These are phyloP conservation scores for Parotia lawesii DNA, from an alignment of 2,113 vertebrate genomes.

Conservation along the genomic window DNA sequence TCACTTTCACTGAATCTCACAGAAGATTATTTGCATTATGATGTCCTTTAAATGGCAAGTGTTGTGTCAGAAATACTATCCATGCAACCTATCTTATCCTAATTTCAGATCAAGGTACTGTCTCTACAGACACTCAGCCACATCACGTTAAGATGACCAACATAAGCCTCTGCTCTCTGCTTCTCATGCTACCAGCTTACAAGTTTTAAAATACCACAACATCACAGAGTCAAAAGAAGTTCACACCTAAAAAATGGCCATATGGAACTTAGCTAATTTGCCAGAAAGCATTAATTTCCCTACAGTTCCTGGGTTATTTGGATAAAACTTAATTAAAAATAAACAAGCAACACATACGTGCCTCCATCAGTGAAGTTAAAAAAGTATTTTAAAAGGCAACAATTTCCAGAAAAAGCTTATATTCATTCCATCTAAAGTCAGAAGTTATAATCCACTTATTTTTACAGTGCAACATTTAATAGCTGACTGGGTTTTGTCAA, in stretches of 20 bases:
- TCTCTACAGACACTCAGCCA: background rate
- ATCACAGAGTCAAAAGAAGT: background rate
- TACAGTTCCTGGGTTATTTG: background rate
- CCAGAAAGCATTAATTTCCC: background rate
- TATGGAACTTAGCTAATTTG: background rate
- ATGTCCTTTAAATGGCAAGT: background rate
- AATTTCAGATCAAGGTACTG: background rate
- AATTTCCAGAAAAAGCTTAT: background rate
- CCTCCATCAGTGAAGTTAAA: background rate
- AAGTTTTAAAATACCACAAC: background rate
- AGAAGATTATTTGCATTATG: background rate
- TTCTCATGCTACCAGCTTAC: background rate
- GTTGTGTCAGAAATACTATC: background rate
- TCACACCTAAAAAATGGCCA: background rate
- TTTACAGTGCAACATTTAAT: background rate
- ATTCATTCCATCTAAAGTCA: background rate
- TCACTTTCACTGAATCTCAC: background rate
- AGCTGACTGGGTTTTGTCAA: background rate
- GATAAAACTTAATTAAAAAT: background rate
- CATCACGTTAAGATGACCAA: accelerated
- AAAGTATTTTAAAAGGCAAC: background rate
- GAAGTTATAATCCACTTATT: background rate
- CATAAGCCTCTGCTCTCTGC: background rate
- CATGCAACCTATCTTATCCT: background rate
- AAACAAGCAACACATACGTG: accelerated